Conservation (phyloP, 2,113 vertebrate genomes). For the Callipepla californica region DNA sequence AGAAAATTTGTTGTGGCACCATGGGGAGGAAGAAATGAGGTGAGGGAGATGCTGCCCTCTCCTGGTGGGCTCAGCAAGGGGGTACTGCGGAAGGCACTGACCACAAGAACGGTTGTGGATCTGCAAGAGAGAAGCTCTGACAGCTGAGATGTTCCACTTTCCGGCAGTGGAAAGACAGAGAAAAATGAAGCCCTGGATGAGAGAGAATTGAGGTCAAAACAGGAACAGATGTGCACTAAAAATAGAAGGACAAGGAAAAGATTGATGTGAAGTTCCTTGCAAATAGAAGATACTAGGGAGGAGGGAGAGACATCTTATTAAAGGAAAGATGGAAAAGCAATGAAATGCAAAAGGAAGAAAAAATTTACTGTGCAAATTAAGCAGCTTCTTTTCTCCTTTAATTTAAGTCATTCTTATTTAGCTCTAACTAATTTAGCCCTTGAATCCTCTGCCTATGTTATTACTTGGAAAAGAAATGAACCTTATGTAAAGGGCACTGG, state of each 20-base stretch:
- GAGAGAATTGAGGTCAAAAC: constrained; percentile 58
- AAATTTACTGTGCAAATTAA: background rate
- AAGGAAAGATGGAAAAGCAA: constrained; percentile 35
- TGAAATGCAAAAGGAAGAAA: background rate
- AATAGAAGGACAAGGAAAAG: constrained; percentile 39
- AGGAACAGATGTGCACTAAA: constrained; percentile 55
- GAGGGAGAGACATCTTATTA: constrained; percentile 40
- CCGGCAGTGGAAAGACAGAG: background rate
- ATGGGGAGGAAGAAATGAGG: background rate
- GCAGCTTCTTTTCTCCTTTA: background rate
- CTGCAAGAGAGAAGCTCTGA: background rate
- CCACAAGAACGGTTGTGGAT: background rate
- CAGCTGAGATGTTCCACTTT: too few species aligned
- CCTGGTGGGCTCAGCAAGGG: background rate
- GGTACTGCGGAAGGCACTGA: background rate
- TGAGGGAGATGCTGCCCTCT: background rate
- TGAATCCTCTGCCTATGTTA: background rate
- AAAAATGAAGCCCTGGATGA: constrained; percentile 34
- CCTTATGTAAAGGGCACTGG: background rate
- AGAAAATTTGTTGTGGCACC: accelerated
- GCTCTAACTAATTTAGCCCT: background rate
- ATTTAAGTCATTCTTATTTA: constrained; percentile 14
- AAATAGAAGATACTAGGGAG: background rate
- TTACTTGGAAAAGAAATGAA: constrained; percentile 24
- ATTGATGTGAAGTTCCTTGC: constrained; percentile 36